Evolutionary conservation across 2,797 vertebrate genomes (phyloP), one percentile per base, ranked within the genome.

Genomic region (Orestias chungarensis): DNA sequence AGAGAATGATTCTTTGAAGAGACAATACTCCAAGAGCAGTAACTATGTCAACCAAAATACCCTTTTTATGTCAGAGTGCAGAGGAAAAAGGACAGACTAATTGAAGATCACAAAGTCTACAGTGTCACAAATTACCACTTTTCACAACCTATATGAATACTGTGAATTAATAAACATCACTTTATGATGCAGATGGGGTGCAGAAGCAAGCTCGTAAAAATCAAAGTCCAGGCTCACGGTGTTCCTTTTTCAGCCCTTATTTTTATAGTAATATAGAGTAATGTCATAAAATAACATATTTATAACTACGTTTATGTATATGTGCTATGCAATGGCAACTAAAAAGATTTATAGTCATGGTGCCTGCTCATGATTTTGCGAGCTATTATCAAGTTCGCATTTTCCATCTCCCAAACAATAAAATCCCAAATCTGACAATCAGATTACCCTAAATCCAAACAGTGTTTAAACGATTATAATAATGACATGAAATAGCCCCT

Each of bases 381-480:
- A 75, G 81, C 69, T 82, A 86, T 90, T 91, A 90, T 86, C 79
- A 79, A 79, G 78, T 83, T 88, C 81, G 86, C 73, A 75, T 91
- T 86, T 89, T 88, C 76, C 71, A 57, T 23, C 73, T 83, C 86
- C 84, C 83, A 89, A 92, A 93, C 88, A 90, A 89, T 76, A 50
- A 89, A 91, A 91, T 89, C 84, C 86, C 66, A 84, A 87, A 88
- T 92, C 87, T 88, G 83, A 82, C 71, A 69, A 74, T 86, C 78
- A 87, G 90, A 90, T 93, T 90, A 89, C 12, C 72, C 54, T 82
- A 89, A 91, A 87, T 90, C 89, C 88, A 57, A 68, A 82, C 71
- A 87, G 89, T 54, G 82, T 84, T 81, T 86, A 76, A 80, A 82
- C 87, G 89, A 91, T 93, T 94, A 88, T 80, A 78, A 75, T 93